phyloP scores from a whole-genome alignment of 2,113 vertebrate genomes.

The Odocoileus virginianus region DNA sequence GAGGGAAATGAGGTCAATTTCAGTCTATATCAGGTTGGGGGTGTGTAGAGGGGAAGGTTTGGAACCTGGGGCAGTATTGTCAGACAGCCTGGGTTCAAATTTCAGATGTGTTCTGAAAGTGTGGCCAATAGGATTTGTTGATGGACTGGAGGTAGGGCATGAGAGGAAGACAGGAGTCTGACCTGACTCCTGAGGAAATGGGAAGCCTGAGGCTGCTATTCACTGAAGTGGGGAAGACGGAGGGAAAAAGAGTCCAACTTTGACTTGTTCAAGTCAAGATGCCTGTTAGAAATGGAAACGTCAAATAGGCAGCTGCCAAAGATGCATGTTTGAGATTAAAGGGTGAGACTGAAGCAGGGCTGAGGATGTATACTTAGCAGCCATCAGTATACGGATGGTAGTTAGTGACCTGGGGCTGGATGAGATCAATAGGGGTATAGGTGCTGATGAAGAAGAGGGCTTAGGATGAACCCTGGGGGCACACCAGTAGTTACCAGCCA shows the following conservation, averaged over 20 bases:
- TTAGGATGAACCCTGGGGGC: not conserved
- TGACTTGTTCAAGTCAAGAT: not conserved
- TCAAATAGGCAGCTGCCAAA: not conserved
- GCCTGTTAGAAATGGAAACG: not conserved
- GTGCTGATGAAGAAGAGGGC: not conserved
- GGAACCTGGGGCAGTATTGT: not conserved
- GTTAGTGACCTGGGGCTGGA: not conserved
- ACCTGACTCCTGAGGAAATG: not conserved
- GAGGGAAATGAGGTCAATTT: not conserved
- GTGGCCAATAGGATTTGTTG: not conserved
- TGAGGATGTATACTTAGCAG: not conserved
- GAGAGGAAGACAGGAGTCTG: not conserved
- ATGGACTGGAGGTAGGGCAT: accelerated
- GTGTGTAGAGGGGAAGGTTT: not conserved
- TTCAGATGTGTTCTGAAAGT: not conserved
- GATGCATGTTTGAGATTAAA: not conserved
- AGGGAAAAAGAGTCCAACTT: not conserved
- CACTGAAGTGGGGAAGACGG: not conserved
- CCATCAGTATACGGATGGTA: not conserved
- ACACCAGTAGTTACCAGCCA: not conserved
- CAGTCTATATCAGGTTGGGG: too few relatives aligned
- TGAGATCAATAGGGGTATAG: not conserved
- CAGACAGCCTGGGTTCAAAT: not conserved
- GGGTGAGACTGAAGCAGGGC: not conserved
- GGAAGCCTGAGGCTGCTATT: not conserved